Conservation (phyloP, 2,797 vertebrate genomes). For the Acrossocheilus wenchowensis region DNA sequence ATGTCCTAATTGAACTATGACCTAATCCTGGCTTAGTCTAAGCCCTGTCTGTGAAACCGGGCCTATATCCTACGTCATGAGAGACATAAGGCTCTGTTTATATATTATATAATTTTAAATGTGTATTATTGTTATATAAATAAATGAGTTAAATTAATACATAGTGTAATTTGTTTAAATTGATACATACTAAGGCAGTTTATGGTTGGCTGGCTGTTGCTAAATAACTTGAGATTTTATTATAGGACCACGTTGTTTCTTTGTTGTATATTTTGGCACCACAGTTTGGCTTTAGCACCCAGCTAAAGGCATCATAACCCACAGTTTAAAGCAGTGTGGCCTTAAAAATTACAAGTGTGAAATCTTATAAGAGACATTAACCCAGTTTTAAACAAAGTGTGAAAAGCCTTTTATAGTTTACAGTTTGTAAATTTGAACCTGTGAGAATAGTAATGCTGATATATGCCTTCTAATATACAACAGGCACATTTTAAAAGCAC, state of each 20-base stretch:
- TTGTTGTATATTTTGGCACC: not conserved
- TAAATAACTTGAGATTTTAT: not conserved
- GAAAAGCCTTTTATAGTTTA: slow-evolving; percentile 11
- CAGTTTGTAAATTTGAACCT: not conserved
- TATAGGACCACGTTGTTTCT: not conserved
- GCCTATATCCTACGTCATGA: not conserved
- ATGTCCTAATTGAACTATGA: too few species aligned
- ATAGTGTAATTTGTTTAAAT: not conserved
- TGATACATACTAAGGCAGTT: not conserved
- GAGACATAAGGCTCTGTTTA: not conserved
- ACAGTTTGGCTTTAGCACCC: not conserved
- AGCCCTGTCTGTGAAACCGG: too few species aligned
- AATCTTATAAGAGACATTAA: not conserved
- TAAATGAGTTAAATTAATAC: not conserved
- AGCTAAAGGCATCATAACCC: not conserved
- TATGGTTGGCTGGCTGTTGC: not conserved
- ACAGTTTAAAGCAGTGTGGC: not conserved
- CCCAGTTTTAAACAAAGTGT: not conserved
- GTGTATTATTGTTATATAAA: not conserved
- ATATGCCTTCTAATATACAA: not conserved
- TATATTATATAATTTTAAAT: not conserved
- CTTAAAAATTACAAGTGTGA: not conserved
- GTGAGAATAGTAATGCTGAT: not conserved
- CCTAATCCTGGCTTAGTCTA: too few species aligned
- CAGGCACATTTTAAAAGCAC: not conserved